Conservation (phyloP, 2,113 vertebrate species). For the Podocnemis expansa region DNA sequence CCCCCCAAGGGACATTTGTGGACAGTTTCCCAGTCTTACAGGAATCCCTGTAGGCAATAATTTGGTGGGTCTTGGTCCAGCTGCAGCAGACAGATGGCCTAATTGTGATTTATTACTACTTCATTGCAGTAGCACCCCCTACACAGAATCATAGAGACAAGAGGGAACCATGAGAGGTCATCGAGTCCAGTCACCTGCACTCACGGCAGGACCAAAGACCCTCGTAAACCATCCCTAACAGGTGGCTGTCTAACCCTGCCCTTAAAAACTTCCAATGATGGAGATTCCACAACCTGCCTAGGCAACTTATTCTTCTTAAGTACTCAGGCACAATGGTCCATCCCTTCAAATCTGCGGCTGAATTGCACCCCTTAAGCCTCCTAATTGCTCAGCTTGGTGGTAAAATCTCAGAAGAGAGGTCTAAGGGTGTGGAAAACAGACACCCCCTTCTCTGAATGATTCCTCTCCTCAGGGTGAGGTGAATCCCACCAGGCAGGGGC, state of each 20-base stretch:
- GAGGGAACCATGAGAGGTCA: too few species aligned
- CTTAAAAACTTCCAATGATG: too few species aligned
- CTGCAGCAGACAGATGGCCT: neutral
- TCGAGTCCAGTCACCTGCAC: too few species aligned
- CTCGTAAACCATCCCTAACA: too few species aligned
- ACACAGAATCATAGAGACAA: too few species aligned
- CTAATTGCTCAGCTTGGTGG: neutral
- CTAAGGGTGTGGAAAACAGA: neutral
- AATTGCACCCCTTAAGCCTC: neutral
- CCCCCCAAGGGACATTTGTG: neutral
- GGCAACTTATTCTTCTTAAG: too few species aligned
- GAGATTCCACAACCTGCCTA: too few species aligned
- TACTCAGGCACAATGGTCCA: neutral
- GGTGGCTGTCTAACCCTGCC: too few species aligned
- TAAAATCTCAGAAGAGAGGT: too few species aligned
- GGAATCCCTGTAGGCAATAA: neutral
- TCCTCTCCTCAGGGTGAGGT: neutral
- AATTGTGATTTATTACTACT: neutral
- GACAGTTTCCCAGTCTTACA: neutral
- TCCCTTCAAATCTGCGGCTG: too few species aligned
- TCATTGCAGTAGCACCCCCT: neutral
- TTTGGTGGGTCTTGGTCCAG: neutral
- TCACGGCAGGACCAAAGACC: too few species aligned
- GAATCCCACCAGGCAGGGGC: neutral
- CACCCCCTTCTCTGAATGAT: rapidly evolving